Evolutionary conservation across 2,797 vertebrate genomes (phyloP), one percentile per base, ranked within the genome.

Genomic region (Emys orbicularis): DNA sequence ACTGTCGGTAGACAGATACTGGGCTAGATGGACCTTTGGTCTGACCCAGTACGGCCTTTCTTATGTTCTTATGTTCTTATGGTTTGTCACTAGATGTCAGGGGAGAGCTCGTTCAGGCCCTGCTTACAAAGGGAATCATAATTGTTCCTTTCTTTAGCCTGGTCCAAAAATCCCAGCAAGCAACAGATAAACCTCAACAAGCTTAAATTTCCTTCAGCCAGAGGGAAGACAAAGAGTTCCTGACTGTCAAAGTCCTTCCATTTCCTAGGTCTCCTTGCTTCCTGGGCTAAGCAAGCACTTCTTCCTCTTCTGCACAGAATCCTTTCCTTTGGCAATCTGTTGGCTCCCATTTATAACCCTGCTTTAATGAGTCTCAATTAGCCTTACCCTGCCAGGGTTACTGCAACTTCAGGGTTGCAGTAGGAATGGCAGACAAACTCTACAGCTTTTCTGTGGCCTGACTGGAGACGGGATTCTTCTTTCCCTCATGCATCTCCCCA

Each of bases 401-500:
- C 87, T 81, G 81, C 85, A 95, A 49, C 50, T 12, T 49, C 59
- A 54, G 47, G 57, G 44, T 3, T 54, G 49, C 23, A 59, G 52
- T 18, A 54, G 88, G 50, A 86, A 11, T 37, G 52, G 54, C 0
- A 2, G 86, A 61, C 23, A 93, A 92, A 21, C 47, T 65, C 13
- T 0, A 0, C 1, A 34, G 77, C 86, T 93, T 77, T 80, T 81
- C 79, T 0, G 1, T 52, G 44, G 19, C 53, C 1, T 34, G 41
- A 12, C 27, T 79, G 18, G 54, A 53, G 0, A 0, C 29, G 3
- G 10, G 1, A 0, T 29, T 18, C 8, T 1, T 37, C 47, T 23
- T 27, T 86, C 29, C 49, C 87, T 87, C 0, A 0, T 5, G 8
- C 5, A 3, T 0, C 15, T 52, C 72, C 0, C 1, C 50, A 1